A percentile compares a stretch with the other conserved stretches of the same genome.
These are phyloP conservation scores for Vollenhovia emeryi DNA, from an alignment of 1,140 invertebrate genomes.

Conservation along the genomic window DNA sequence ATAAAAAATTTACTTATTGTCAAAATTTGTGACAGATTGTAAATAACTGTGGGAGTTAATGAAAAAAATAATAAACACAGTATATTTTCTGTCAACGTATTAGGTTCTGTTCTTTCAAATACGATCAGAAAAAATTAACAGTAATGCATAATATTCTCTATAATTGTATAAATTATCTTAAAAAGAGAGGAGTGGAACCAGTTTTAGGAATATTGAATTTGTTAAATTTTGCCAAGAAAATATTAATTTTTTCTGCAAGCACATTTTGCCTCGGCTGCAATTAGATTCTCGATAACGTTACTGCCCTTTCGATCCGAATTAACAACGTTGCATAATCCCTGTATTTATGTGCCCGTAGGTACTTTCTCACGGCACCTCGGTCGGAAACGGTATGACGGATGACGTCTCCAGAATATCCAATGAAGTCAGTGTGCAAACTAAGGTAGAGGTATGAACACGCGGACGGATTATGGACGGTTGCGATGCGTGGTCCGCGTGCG, in stretches of 20 bases:
- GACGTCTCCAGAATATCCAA: constrained; percentile 65
- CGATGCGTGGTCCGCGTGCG: constrained; percentile 70
- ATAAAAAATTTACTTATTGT: too few relatives aligned
- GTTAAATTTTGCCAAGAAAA: too few relatives aligned
- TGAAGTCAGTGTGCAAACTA: constrained; percentile 72
- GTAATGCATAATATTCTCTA: too few relatives aligned
- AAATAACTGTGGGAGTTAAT: too few relatives aligned
- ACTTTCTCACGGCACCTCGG: constrained; percentile 41
- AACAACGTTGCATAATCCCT: not conserved
- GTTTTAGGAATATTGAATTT: too few relatives aligned
- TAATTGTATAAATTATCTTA: too few relatives aligned
- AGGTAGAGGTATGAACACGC: constrained; percentile 59
- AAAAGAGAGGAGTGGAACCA: too few relatives aligned
- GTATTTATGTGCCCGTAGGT: not conserved
- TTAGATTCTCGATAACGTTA: too few relatives aligned
- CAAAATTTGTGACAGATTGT: too few relatives aligned
- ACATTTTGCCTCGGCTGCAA: too few relatives aligned
- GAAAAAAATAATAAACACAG: not conserved
- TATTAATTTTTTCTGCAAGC: too few relatives aligned
- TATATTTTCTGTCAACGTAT: not conserved
- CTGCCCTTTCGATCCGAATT: not conserved
- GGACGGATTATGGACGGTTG: constrained; percentile 67
- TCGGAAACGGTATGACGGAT: constrained; percentile 58
- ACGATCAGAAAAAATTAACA: not conserved
- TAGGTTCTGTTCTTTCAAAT: not conserved